Base-by-base conservation (phyloP, 2,888 invertebrate genomes). In the Aphelenchoides bicaudatus region DNA sequence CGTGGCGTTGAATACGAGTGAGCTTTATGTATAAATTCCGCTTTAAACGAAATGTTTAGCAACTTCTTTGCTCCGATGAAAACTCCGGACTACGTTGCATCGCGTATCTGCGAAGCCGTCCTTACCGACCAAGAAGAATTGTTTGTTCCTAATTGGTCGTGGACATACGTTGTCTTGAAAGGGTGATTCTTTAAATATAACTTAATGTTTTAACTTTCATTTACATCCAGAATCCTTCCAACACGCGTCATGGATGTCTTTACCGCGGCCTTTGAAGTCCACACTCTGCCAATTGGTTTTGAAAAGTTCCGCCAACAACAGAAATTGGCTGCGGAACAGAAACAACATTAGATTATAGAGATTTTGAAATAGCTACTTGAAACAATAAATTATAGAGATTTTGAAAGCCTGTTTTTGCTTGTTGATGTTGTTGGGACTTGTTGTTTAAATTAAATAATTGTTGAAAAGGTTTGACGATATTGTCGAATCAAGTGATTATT, bases 31-130 rank as follows among this genome's bases (percentile, higher is more conserved):
- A n/a, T 43, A 16, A 6, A 16, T 43, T 43, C 19, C 10, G 6
- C 19, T 43, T 6, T 21, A 43, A 34, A 34, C n/a, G 34, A 34
- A 8, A 10, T 34, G 16, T 43, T 43, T 30, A 48, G 49, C 49
- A 51, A 51, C 52, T 51, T 47, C 3, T 51, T 37, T 37, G 52
- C 52, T 2, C 74, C 75, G 16, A 68, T 75, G 4, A 58, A 91
- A 77, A 87, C 87, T 78, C 86, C 90, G 0, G 88, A 89, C 72
- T 87, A 88, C 73, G 92, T 91, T 8, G 90, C 89, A 2, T 88
- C 89, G 75, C 86, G 87, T 72, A 86, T 90, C 48, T 85, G 92
- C 60, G 83, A 85, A 29, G 90, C 89, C 23, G 86, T 93, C 65
- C 84, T 83, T 31, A 81, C 81, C 71, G 88, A 92, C 79, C 87